Conservation (phyloP, 2,888 invertebrate genomes). For the Serripes groenlandicus region DNA sequence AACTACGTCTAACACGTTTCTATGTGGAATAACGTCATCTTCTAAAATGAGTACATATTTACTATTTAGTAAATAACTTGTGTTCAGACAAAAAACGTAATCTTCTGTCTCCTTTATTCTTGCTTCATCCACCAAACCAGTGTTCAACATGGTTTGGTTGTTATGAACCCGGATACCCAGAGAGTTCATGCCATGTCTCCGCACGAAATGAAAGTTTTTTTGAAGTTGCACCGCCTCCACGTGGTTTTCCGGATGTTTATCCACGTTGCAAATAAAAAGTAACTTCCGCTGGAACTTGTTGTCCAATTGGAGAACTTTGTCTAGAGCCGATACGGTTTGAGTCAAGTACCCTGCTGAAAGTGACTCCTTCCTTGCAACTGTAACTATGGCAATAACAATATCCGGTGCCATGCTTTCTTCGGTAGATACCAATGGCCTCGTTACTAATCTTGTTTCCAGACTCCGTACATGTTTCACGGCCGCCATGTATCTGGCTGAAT, state of each 20-base stretch:
- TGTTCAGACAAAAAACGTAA: conserved; percentile 23
- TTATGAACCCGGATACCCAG: not conserved
- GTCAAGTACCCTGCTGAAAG: conserved; percentile 14
- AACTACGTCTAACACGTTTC: not conserved
- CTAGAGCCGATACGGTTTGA: conserved; percentile 9
- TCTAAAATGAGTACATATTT: conserved; percentile 17
- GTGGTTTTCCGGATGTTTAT: conserved; percentile 19
- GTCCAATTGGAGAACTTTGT: conserved; percentile 1
- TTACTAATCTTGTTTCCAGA: not conserved
- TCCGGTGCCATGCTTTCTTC: not conserved
- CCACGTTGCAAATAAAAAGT: conserved; percentile 16
- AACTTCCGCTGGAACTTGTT: not conserved
- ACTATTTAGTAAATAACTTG: not conserved
- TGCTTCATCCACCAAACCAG: not conserved
- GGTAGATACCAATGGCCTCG: not conserved
- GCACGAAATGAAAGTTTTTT: conserved; percentile 1
- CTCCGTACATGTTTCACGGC: conserved; percentile 8
- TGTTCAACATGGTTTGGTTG: not conserved
- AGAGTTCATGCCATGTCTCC: not conserved
- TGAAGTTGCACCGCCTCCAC: conserved; percentile 15
- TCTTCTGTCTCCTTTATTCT: conserved; percentile 21
- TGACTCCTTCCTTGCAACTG: conserved; percentile 15
- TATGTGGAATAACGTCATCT: conserved; percentile 24
- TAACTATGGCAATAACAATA: conserved; percentile 23
- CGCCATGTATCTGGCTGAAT: not conserved